These are phyloP conservation scores for Ricordea florida DNA, from an alignment of 92 coral and sea anemone genomes.

Conservation along the genomic window DNA sequence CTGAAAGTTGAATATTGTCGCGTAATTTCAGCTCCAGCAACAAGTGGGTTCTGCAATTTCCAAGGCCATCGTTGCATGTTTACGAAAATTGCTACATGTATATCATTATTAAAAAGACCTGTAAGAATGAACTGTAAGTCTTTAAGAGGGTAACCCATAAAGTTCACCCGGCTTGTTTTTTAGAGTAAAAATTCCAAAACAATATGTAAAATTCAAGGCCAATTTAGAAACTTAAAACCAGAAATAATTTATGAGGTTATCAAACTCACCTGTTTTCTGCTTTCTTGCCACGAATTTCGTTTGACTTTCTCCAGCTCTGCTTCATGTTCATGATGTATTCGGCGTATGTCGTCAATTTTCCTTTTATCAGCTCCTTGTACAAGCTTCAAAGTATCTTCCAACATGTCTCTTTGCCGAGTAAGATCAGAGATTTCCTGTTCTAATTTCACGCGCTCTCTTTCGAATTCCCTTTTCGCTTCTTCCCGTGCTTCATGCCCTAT, in stretches of 20 bases:
- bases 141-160: no score
- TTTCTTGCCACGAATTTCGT: constrained; percentile 98
- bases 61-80: no score
- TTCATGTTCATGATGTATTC: constrained; percentile 93
- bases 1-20: no score
- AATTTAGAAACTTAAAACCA: background rate
- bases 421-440: constrained; percentile 85
- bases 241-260: background rate
- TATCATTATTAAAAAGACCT: no score
- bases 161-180: no score
- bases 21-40: no score
- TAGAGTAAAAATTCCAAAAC: no score
- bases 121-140: no score
- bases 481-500: constrained; percentile 80
- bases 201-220: background rate
- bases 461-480: constrained; percentile 80
- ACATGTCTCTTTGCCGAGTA: constrained; percentile 64
- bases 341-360: constrained; percentile 88
- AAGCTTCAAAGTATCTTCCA: constrained; percentile 74
- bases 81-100: no score
- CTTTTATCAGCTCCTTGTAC: constrained; percentile 94
- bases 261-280: constrained; percentile 86
- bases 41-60: no score
- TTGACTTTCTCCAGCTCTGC: constrained; percentile 85
- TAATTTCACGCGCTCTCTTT: constrained; percentile 81